Evolutionary conservation across 2,888 invertebrate genomes (phyloP).

Genomic region (Drosophila tripunctata): DNA sequence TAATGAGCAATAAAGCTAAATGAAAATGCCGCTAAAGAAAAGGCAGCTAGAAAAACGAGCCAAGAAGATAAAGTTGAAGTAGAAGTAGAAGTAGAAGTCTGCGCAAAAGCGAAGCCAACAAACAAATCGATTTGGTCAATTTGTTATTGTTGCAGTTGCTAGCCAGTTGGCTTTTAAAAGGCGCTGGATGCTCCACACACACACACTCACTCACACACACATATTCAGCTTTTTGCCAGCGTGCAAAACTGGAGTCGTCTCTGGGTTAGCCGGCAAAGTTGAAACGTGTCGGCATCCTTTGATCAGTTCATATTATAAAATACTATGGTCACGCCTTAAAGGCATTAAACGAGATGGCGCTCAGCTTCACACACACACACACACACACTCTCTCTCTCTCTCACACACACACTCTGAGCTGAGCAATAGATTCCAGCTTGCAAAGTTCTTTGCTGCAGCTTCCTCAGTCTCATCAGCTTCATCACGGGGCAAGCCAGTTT

Average conservation of each 20-base stretch:
- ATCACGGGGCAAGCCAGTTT: conserved; percentile 50
- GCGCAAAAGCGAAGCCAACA: conserved; percentile 54
- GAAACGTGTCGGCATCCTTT: conserved; percentile 84
- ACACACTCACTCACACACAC: conserved; percentile 6
- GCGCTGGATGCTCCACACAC: conserved; percentile 16
- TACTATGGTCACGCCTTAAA: conserved; percentile 85
- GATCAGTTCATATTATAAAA: conserved; percentile 85
- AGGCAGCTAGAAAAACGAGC: conserved; percentile 14
- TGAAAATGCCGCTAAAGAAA: conserved; percentile 70
- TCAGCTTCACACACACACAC: conserved; percentile 75
- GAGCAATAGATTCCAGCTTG: conserved; percentile 73
- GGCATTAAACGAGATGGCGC: conserved; percentile 85
- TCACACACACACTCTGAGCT: conserved; percentile 29
- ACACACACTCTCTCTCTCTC: conserved; percentile 42
- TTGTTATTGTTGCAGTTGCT: conserved; percentile 72
- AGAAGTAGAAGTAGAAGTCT: conserved; percentile 6
- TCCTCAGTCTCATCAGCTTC: conserved; percentile 53
- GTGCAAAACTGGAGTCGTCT: conserved; percentile 72
- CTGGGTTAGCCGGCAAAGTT: conserved; percentile 80
- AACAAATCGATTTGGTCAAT: conserved; percentile 80
- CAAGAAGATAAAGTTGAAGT: conserved; percentile 21
- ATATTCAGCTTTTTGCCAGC: conserved; percentile 61
- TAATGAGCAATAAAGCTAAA: conserved; percentile 78
- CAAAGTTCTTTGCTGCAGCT: conserved; percentile 66
- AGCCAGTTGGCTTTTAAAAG: conserved; percentile 23